Conservation (phyloP, 2,113 vertebrate species). For the Pelmatolapia mariae region DNA sequence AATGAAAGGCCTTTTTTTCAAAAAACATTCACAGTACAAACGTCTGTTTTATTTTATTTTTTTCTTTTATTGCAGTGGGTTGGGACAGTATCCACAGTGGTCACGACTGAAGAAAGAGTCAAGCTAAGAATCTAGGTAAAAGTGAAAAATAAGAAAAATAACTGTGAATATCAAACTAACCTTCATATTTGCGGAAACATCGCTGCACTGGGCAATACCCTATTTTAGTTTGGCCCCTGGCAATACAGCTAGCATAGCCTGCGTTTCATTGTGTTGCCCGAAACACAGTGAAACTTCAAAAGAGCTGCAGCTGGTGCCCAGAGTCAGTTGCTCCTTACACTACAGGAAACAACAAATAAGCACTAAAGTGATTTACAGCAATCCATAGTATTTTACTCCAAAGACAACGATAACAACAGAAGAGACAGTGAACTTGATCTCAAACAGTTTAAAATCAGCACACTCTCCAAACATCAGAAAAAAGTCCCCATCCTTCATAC, state of each 20-base stretch:
- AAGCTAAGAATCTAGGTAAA: not conserved
- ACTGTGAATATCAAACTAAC: not conserved
- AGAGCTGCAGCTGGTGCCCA: not conserved
- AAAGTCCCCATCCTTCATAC: not conserved
- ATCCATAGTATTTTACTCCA: not conserved
- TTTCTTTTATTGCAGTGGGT: not conserved
- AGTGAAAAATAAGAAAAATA: not conserved
- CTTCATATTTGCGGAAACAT: fast-evolving
- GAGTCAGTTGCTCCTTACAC: not conserved
- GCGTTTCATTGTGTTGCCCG: fast-evolving
- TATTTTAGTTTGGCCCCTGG: not conserved
- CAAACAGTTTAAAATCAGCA: not conserved
- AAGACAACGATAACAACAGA: not conserved
- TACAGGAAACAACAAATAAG: not conserved
- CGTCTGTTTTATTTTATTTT: not conserved
- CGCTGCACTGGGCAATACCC: not conserved
- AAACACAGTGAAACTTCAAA: not conserved
- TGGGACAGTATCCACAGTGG: not conserved
- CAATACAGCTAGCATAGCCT: not conserved
- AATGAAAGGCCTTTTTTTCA: not conserved
- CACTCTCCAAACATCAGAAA: not conserved
- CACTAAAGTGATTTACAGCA: not conserved
- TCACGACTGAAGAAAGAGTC: not conserved
- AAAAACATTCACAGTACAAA: not conserved
- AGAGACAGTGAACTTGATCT: not conserved